These are phyloP conservation scores for Hemicrepidius hirtus DNA, from an alignment of 2,888 invertebrate species.

Conservation along the genomic window DNA sequence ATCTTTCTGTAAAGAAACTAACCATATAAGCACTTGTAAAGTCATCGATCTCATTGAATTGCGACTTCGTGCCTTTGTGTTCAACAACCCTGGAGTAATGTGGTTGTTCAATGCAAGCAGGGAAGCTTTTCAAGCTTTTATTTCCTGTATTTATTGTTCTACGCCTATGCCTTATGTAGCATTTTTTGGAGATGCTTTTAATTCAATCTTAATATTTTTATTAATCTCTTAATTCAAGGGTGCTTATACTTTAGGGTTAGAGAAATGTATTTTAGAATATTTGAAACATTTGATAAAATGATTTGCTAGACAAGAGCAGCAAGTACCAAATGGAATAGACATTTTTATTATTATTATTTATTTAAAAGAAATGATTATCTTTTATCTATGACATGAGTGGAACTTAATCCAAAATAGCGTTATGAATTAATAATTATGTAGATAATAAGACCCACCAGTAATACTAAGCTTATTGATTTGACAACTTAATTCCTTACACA, in stretches of 20 bases:
- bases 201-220: not conserved
- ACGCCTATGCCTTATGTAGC: conserved; percentile 2
- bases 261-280: too few relatives aligned
- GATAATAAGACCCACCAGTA: not conserved
- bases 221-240: too few relatives aligned
- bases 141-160: conserved; percentile 32
- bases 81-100: conserved; percentile 45
- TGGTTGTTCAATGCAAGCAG: conserved; percentile 29
- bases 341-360: too few relatives aligned
- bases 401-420: not conserved
- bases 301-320: too few relatives aligned
- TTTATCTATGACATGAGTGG: not conserved
- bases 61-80: conserved; percentile 45
- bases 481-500: conserved; percentile 2
- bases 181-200: not conserved
- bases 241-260: too few relatives aligned
- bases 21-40: conserved; percentile 49
- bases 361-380: not conserved
- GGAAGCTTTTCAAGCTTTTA: conserved; percentile 29
- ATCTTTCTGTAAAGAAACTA: conserved; percentile 43
- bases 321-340: too few relatives aligned
- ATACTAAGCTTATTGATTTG: not conserved
- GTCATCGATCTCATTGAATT: conserved; percentile 50
- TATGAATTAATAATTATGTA: too few relatives aligned
- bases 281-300: too few relatives aligned